Conservation (phyloP, 1,140 invertebrate genomes). For the Magallana gigas region DNA sequence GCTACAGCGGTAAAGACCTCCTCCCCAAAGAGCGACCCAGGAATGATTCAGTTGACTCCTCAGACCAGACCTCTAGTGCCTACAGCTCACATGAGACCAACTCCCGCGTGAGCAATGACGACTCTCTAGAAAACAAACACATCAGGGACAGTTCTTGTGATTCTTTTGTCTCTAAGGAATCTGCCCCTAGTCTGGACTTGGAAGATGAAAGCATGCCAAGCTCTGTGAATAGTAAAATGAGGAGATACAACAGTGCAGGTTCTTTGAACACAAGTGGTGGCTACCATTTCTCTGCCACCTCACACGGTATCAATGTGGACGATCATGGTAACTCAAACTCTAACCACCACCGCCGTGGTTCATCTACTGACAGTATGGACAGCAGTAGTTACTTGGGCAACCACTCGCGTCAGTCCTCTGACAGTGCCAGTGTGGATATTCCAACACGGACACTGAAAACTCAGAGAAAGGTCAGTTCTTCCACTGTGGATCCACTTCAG, state of each 20-base stretch:
- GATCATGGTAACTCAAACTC: constrained; percentile 58
- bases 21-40: constrained; percentile 62
- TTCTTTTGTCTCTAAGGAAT: constrained; percentile 66
- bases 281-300: constrained; percentile 36
- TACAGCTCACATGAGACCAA: constrained; percentile 58
- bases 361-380: constrained; percentile 75
- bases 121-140: constrained; percentile 56
- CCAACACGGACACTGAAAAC: constrained; percentile 70
- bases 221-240: constrained; percentile 61
- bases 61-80: constrained; percentile 55
- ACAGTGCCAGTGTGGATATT: constrained; percentile 77
- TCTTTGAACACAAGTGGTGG: constrained; percentile 62
- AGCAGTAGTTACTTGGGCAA: constrained; percentile 65
- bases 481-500: constrained; percentile 87
- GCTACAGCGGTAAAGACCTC: constrained; percentile 66
- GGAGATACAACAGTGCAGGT: constrained; percentile 64
- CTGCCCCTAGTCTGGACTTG: constrained; percentile 70
- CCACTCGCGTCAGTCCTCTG: constrained; percentile 77
- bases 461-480: constrained; percentile 57
- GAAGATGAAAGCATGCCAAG: constrained; percentile 61
- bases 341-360: constrained; percentile 68
- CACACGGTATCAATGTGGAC: constrained; percentile 51
- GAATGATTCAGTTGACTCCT: constrained; percentile 60
- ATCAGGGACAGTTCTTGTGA: constrained; percentile 72
- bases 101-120: constrained; percentile 30